Percentiles rank a stretch among this genome's conserved stretches.
Conservation (phyloP, 2,797 vertebrate species). For the Hoplostethus mediterraneus region DNA sequence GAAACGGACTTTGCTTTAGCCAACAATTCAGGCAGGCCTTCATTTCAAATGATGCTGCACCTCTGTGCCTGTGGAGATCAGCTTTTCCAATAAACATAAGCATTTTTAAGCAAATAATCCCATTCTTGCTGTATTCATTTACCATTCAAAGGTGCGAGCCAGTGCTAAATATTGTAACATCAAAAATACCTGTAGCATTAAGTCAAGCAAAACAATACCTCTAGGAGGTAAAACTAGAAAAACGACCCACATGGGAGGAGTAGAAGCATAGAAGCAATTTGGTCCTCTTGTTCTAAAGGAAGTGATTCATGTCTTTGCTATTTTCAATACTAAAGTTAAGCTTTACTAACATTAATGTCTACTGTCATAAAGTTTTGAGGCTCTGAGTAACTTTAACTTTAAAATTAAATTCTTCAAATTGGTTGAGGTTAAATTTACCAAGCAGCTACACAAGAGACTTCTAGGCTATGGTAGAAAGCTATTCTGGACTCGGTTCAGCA, state of each 20-base stretch:
- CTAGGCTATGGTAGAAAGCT: background rate
- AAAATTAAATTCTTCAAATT: background rate
- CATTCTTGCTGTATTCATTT: conserved; percentile 1
- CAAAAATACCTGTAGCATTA: too few relatives aligned
- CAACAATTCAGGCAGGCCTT: conserved; percentile 37
- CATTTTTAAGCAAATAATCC: conserved; percentile 50
- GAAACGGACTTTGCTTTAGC: conserved; percentile 12
- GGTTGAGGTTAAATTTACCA: background rate
- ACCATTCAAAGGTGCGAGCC: background rate
- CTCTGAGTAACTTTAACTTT: too few relatives aligned
- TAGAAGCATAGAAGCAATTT: too few relatives aligned
- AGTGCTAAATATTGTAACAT: too few relatives aligned
- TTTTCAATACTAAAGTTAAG: too few relatives aligned
- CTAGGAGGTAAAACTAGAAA: too few relatives aligned
- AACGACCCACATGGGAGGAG: too few relatives aligned
- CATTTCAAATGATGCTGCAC: conserved; percentile 53
- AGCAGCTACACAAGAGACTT: background rate
- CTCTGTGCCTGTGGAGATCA: conserved; percentile 69
- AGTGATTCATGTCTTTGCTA: too few relatives aligned
- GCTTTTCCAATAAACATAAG: conserved; percentile 66
- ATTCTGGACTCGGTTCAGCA: background rate
- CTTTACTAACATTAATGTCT: background rate
- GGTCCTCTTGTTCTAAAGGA: too few relatives aligned
- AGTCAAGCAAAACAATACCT: too few relatives aligned
- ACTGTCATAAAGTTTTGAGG: background rate